phyloP scores from a whole-genome alignment of 2,797 vertebrate genomes.

The Falco naumanni region DNA sequence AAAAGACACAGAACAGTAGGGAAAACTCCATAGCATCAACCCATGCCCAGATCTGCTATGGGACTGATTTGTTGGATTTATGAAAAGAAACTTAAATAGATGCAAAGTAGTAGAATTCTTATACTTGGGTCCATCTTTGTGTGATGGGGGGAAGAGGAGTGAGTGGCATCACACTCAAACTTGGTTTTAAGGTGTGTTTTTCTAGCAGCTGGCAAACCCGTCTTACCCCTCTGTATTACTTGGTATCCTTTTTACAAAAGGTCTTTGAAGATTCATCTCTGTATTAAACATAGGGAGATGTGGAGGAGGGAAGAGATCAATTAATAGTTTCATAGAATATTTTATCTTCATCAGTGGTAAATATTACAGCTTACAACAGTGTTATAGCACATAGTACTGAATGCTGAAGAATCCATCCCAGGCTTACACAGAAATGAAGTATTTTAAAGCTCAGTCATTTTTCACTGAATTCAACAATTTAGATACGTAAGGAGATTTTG shows the following conservation, averaged over 20 bases:
- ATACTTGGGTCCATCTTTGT: background rate
- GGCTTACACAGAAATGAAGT: background rate
- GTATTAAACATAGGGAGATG: slow-evolving; percentile 29
- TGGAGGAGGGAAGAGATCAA: background rate
- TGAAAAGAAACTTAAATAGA: background rate
- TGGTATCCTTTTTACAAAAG: slow-evolving; percentile 54
- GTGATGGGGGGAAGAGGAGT: background rate
- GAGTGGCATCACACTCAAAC: background rate
- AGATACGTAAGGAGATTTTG: slow-evolving; percentile 32
- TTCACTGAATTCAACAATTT: slow-evolving; percentile 34
- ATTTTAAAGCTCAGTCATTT: background rate
- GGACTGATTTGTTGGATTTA: background rate
- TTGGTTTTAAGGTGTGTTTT: slow-evolving; percentile 30
- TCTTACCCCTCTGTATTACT: slow-evolving; percentile 46
- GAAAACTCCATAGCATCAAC: background rate
- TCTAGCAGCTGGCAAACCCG: slow-evolving; percentile 47
- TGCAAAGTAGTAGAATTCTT: background rate
- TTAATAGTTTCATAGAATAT: background rate
- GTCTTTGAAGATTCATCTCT: slow-evolving; percentile 47
- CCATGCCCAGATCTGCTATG: background rate
- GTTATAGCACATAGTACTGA: slow-evolving; percentile 1
- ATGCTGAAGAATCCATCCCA: background rate
- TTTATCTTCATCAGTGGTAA: slow-evolving; percentile 37
- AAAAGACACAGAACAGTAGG: background rate
- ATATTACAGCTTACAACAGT: slow-evolving; percentile 48